Conservation (phyloP, 2,113 vertebrate species). For the Mus pahari region DNA sequence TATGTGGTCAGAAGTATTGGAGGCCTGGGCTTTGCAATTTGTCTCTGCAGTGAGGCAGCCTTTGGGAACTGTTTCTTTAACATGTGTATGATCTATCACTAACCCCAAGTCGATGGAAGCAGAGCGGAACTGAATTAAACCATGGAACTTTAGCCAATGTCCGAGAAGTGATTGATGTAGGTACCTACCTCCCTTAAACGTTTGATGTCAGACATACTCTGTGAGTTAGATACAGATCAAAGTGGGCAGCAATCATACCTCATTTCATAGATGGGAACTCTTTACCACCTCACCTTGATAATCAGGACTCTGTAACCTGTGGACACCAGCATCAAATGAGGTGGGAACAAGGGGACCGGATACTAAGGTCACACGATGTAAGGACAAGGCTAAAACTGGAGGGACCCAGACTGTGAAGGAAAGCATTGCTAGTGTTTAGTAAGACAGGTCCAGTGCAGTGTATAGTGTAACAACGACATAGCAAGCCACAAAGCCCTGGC, state of each 20-base stretch:
- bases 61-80: background rate
- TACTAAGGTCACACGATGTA: conserved; percentile 39
- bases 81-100: background rate
- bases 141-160: background rate
- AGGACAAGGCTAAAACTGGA: conserved; percentile 41
- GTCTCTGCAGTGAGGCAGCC: background rate
- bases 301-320: background rate
- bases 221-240: background rate
- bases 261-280: background rate
- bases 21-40: background rate
- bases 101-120: background rate
- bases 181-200: background rate
- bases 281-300: conserved; percentile 24
- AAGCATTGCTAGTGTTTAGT: conserved; percentile 59
- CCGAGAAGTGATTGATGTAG: background rate
- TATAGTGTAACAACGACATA: conserved; percentile 22
- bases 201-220: background rate
- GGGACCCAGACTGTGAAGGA: background rate
- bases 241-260: background rate
- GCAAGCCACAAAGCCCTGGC: conserved; percentile 57
- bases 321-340: background rate
- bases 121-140: background rate
- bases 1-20: background rate
- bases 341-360: conserved; percentile 32
- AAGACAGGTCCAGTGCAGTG: conserved; percentile 22